Percentiles rank a stretch among this genome's conserved stretches.
Evolutionary conservation across 2,797 vertebrate genomes (phyloP).

Genomic region (Pseudotriccus pelzelni): DNA sequence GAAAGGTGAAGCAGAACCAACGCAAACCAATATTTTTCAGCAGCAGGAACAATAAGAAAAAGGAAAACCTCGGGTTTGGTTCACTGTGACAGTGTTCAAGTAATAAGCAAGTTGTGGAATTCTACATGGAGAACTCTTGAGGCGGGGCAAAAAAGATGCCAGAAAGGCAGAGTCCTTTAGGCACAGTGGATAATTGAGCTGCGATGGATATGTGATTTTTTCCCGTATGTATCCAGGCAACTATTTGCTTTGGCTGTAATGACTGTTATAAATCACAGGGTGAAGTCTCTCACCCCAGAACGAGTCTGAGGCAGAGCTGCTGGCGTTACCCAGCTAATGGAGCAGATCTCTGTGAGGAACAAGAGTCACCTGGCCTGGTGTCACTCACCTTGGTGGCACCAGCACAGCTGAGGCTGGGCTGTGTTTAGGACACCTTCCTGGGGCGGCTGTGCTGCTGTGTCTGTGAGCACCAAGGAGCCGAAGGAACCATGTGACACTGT

Average conservation of each 20-base stretch:
- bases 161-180: constrained; percentile 1
- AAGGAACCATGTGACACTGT: rapidly evolving
- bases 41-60: not conserved
- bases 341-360: not conserved
- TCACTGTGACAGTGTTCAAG: not conserved
- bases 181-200: constrained; percentile 33
- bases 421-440: rapidly evolving
- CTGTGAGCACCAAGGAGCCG: not conserved
- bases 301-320: not conserved
- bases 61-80: not conserved
- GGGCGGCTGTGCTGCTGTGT: not conserved
- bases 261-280: constrained; percentile 53
- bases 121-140: not conserved
- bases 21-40: not conserved
- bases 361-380: not conserved
- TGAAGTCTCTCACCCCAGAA: not conserved
- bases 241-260: constrained; percentile 50
- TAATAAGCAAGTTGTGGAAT: not conserved
- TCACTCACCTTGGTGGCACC: not conserved
- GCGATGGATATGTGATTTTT: not conserved
- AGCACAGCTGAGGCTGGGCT: not conserved
- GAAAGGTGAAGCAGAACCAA: too few relatives aligned
- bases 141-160: not conserved
- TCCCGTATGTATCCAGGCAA: constrained; percentile 11
- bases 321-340: not conserved